Conservation (phyloP, 1,140 invertebrate species). For the Diorhabda sublineata region DNA sequence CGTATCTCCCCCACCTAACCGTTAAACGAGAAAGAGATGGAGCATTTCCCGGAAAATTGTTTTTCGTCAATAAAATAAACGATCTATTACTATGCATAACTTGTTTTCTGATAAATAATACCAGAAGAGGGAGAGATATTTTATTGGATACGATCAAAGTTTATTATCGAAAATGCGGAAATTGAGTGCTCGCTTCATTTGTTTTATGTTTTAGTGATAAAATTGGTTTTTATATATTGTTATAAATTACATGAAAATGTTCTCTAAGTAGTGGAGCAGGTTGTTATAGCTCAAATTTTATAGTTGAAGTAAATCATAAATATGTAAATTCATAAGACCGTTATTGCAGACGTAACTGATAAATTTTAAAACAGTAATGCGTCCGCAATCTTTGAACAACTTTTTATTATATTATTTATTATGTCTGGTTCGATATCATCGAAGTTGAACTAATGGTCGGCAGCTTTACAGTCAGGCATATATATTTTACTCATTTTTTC, state of each 20-base stretch:
- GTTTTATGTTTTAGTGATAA: conserved; percentile 3
- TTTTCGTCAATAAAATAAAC: not conserved
- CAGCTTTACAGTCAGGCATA: too few relatives aligned
- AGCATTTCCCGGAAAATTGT: not conserved
- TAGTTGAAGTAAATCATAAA: not conserved
- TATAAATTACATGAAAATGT: not conserved
- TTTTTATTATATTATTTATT: too few relatives aligned
- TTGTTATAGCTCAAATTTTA: not conserved
- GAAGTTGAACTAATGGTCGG: too few relatives aligned
- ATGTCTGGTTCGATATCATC: too few relatives aligned
- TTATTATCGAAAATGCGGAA: conserved; percentile 2
- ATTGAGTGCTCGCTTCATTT: not conserved
- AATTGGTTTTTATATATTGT: not conserved
- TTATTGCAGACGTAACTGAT: too few relatives aligned
- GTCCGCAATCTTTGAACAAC: too few relatives aligned
- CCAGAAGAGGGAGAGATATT: not conserved
- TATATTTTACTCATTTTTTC: too few relatives aligned
- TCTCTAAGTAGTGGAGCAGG: not conserved
- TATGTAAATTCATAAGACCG: too few relatives aligned
- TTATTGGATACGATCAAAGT: conserved; percentile 2
- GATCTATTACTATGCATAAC: conserved; percentile 2
- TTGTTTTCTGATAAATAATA: conserved; percentile 3
- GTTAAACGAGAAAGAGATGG: not conserved
- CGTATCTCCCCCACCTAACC: too few relatives aligned
- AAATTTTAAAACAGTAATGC: too few relatives aligned